These are phyloP conservation scores for Cephalopachus bancanus DNA, from an alignment of 2,797 vertebrate genomes.

Conservation along the genomic window DNA sequence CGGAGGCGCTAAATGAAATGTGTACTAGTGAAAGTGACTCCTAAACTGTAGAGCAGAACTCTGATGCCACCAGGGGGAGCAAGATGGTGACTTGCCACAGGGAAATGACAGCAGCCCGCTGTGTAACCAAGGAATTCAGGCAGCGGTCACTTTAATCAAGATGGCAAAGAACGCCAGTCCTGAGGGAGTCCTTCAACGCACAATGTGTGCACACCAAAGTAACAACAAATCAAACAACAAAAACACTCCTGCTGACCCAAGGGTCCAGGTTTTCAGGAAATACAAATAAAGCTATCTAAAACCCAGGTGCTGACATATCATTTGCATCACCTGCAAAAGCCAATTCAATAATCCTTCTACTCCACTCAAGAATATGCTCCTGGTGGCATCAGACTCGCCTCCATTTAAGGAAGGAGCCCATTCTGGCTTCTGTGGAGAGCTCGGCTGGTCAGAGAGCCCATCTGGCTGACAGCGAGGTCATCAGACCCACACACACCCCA, in stretches of 20 bases:
- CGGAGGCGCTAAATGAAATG: neutral
- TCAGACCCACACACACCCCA: neutral
- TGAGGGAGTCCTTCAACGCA: neutral
- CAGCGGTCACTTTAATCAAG: slow-evolving; percentile 13
- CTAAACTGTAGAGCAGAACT: slow-evolving; percentile 23
- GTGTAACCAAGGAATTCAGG: neutral
- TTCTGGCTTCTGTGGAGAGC: neutral
- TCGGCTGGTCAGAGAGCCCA: neutral
- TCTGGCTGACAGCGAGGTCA: neutral
- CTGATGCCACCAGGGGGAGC: slow-evolving; percentile 79
- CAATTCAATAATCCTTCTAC: neutral
- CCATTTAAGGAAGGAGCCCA: neutral
- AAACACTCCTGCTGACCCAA: neutral
- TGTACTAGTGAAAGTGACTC: neutral
- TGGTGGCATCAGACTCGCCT: neutral
- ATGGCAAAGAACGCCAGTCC: neutral
- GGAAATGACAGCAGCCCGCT: neutral
- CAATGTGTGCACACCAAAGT: neutral
- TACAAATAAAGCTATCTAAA: slow-evolving; percentile 30
- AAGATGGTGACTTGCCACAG: slow-evolving; percentile 72
- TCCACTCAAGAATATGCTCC: neutral
- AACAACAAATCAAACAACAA: neutral
- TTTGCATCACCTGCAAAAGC: slow-evolving; percentile 44
- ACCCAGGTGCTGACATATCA: neutral
- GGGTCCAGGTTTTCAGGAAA: neutral